phyloP scores from a whole-genome alignment of 30 jellyfish, hydroid and myxozoan species.

The Hydra vulgaris region DNA sequence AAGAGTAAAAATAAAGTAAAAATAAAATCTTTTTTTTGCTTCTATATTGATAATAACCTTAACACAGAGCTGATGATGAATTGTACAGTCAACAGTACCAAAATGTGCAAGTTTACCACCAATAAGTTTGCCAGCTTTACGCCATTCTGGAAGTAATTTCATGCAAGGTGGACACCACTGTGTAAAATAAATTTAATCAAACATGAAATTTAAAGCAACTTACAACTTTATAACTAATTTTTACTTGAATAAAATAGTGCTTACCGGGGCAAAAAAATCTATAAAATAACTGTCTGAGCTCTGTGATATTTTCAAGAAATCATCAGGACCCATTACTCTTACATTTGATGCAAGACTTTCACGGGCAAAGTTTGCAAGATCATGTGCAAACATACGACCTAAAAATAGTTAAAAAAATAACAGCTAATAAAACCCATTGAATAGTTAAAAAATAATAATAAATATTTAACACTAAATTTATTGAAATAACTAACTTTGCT shows the following conservation, averaged over 20 bases:
- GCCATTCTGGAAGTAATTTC: conserved; percentile 92
- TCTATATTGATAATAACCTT: conserved; percentile 41
- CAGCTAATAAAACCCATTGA: background rate
- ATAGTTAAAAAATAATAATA: background rate
- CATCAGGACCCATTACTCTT: conserved; percentile 67
- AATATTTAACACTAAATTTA: background rate
- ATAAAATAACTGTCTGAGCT: conserved; percentile 45
- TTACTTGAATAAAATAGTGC: background rate
- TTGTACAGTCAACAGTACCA: conserved; percentile 93
- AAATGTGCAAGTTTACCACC: conserved; percentile 69
- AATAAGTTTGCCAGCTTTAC: conserved; percentile 86
- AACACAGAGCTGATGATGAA: conserved; percentile 55
- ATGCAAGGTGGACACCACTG: conserved; percentile 99
- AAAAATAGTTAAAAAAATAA: background rate
- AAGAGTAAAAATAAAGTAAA: no score
- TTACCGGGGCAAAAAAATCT: conserved; percentile 91
- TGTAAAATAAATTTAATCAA: background rate
- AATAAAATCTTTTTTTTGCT: no score
- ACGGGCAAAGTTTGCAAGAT: conserved; percentile 70
- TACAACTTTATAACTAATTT: background rate
- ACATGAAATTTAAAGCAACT: background rate
- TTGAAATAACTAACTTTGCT: background rate
- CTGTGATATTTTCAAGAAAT: conserved; percentile 40
- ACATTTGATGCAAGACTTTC: conserved; percentile 81
- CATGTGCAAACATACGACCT: conserved; percentile 93